A percentile compares a stretch with the other conserved stretches of the same genome.
These are phyloP conservation scores for Chloromyia formosa DNA, from an alignment of 2,888 invertebrate genomes.

Conservation along the genomic window DNA sequence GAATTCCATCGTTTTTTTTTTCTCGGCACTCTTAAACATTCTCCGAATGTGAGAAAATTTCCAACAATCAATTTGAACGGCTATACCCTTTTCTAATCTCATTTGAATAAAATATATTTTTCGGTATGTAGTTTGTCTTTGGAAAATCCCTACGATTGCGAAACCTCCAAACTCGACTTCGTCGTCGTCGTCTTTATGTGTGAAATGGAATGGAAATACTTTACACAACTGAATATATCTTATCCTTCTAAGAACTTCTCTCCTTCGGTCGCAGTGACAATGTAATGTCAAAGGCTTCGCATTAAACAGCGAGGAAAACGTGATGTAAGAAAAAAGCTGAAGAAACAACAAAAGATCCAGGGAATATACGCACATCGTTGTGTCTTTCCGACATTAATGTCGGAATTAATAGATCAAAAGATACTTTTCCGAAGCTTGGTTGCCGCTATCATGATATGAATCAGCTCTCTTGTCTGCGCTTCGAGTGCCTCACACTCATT, in stretches of 20 bases:
- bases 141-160: slow-evolving; percentile 24
- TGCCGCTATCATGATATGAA: too few relatives aligned
- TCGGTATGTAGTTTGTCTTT: background rate
- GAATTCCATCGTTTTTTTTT: too few relatives aligned
- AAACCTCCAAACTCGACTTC: too few relatives aligned
- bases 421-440: slow-evolving; percentile 16
- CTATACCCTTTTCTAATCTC: slow-evolving; percentile 13
- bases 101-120: slow-evolving; percentile 32
- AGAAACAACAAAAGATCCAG: too few relatives aligned
- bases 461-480: background rate
- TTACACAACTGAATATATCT: slow-evolving; percentile 32
- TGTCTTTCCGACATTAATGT: slow-evolving; percentile 26
- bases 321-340: too few relatives aligned
- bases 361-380: slow-evolving; percentile 30
- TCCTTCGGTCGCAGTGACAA: background rate
- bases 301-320: background rate
- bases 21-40: too few relatives aligned
- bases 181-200: too few relatives aligned
- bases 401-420: slow-evolving; percentile 36
- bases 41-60: slow-evolving; percentile 29
- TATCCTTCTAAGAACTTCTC: background rate
- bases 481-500: background rate
- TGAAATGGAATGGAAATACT: slow-evolving; percentile 38
- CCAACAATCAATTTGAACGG: slow-evolving; percentile 13
- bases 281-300: background rate